Percentiles rank a stretch among this genome's conserved stretches.
phyloP scores from a whole-genome alignment of 2,797 vertebrate species.

The Pantherophis vulpinus region DNA sequence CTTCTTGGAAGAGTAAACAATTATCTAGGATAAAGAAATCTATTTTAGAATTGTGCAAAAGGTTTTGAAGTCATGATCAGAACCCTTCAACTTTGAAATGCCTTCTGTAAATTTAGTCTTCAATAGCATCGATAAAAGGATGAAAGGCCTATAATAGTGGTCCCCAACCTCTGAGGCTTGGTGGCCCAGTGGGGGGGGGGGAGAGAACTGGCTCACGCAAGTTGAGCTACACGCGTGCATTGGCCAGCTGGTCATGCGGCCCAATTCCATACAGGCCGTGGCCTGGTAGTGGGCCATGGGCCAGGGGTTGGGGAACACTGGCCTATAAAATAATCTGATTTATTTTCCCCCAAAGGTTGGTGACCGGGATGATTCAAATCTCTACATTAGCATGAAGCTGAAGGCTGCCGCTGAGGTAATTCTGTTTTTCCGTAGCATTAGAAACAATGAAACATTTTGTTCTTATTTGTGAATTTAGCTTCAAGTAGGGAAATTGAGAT shows the following conservation, averaged over 20 bases:
- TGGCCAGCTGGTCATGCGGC: neutral
- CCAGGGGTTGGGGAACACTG: neutral
- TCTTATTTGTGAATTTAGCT: neutral
- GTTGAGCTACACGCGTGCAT: neutral
- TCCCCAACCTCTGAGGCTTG: neutral
- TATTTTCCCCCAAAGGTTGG: slow-evolving; percentile 79
- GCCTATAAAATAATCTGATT: neutral
- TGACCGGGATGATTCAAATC: slow-evolving; percentile 92
- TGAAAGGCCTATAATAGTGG: neutral
- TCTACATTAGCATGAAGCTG: slow-evolving; percentile 96
- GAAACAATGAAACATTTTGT: neutral
- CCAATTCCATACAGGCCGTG: too few relatives aligned
- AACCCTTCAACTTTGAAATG: neutral
- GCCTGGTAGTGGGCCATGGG: too few relatives aligned
- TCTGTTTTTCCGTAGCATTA: neutral
- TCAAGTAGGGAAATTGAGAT: neutral
- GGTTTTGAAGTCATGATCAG: neutral
- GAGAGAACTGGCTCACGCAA: neutral
- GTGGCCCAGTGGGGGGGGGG: accelerated
- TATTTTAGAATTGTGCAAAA: neutral
- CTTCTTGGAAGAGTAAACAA: neutral
- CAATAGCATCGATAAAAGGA: neutral
- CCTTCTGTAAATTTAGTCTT: neutral
- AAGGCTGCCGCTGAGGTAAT: slow-evolving; percentile 95
- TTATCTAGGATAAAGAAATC: neutral